Base-by-base conservation (phyloP, 2,888 invertebrate genomes). In the Drosophila tripunctata region DNA sequence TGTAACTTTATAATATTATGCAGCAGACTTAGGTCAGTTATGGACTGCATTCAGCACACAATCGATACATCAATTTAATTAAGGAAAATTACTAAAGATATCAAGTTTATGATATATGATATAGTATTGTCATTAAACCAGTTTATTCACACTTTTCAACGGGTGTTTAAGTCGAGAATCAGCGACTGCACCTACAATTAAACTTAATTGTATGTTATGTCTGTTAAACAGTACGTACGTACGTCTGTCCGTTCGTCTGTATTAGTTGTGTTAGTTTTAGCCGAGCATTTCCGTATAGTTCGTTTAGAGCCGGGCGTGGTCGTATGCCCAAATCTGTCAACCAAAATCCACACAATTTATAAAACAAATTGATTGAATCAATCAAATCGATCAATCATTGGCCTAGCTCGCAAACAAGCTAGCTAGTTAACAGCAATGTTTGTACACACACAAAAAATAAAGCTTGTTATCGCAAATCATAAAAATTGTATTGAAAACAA, bases 51-150 rank as follows among this genome's bases (percentile, higher is more conserved):
- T 67, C 62, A 66, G 63, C 60, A 62, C 38, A 35, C 65, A 64
- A 73, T 73, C 64, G 69, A 74, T 30, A 68, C 54, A 17, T 31
- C 55, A 61, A 58, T 72, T 70, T 70, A n/a, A 80, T 77, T 71
- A 44, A 81, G 87, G 81, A 87, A 87, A 82, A 87, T 57, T 63
- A 65, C 87, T 61, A 17, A 12, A 60, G 47, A 58, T 44, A 19
- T 21, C 12, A 21, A 10, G 3, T 4, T 1, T 22, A 22, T 22
- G 1, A 22, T 22, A 4, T 22, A 4, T 33, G 7, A 15, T 30
- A 10, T 27, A 27, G 36, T 21, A 43, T 57, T 61, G 80, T 60
- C 61, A 64, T 22, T 61, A 80, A 85, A 80, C 80, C 72, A 52
- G 80, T 81, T 86, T 57, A 12, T 41, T 61, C 57, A 73, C 73